Conservation (phyloP, 2,888 invertebrate genomes). For the Nebria salina region DNA sequence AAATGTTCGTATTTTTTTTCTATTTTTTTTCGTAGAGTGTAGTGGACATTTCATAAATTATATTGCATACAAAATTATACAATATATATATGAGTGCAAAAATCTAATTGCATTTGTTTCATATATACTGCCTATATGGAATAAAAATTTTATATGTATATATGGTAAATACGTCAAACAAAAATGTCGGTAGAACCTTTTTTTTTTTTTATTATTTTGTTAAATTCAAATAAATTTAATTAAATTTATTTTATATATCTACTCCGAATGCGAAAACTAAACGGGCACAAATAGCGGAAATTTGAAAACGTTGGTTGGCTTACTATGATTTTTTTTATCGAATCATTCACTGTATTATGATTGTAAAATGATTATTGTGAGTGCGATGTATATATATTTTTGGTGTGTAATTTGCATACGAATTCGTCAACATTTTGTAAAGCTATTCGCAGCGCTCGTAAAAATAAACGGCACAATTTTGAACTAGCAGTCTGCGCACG, state of each 20-base stretch:
- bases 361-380: not conserved
- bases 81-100: not conserved
- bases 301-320: too few relatives aligned
- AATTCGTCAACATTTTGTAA: conserved; percentile 58
- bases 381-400: conserved; percentile 24
- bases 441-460: conserved; percentile 53
- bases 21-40: not conserved
- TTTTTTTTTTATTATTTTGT: not conserved
- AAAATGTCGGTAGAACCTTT: not conserved
- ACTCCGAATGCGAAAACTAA: too few relatives aligned
- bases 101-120: not conserved
- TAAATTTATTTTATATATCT: not conserved
- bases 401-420: conserved; percentile 55
- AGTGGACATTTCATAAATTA: not conserved
- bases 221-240: not conserved
- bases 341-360: not conserved
- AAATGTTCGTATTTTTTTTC: not conserved
- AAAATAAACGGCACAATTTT: conserved; percentile 50
- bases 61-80: conserved; percentile 8
- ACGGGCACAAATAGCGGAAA: too few relatives aligned
- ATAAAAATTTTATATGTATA: not conserved
- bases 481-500: not conserved
- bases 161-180: not conserved
- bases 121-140: not conserved
- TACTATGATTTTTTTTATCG: not conserved